phyloP scores from a whole-genome alignment of 2,888 invertebrate genomes.

The Apodemia mormo region DNA sequence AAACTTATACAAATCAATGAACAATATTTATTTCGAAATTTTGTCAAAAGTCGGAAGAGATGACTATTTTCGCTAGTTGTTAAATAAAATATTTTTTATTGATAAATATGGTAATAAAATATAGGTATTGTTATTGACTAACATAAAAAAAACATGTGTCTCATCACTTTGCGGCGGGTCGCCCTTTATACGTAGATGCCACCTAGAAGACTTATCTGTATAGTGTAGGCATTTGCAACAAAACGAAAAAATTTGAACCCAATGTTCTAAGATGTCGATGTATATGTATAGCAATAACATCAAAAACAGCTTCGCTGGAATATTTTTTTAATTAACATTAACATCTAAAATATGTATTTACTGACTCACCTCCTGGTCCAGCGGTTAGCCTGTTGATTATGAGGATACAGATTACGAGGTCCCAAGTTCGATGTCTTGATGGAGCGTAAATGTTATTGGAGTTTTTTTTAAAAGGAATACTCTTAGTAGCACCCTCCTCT shows the following conservation, averaged over 20 bases:
- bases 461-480: no score
- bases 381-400: not conserved
- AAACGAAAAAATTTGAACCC: not conserved
- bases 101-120: no score
- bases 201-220: not conserved
- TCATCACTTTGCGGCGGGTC: not conserved
- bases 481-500: no score
- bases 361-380: not conserved
- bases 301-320: not conserved
- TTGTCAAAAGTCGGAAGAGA: no score
- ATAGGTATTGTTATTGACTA: no score
- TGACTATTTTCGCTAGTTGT: no score
- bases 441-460: no score
- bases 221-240: not conserved
- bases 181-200: not conserved
- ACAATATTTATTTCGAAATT: no score
- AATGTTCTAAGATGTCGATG: not conserved
- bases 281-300: not conserved
- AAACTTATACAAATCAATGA: conserved; percentile 25
- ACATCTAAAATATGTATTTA: not conserved
- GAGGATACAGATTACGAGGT: not conserved
- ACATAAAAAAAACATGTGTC: not conserved
- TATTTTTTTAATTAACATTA: not conserved
- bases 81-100: no score
- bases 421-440: no score